Base-by-base conservation (phyloP, 1,140 invertebrate species). In the Pogonomyrmex californicus region DNA sequence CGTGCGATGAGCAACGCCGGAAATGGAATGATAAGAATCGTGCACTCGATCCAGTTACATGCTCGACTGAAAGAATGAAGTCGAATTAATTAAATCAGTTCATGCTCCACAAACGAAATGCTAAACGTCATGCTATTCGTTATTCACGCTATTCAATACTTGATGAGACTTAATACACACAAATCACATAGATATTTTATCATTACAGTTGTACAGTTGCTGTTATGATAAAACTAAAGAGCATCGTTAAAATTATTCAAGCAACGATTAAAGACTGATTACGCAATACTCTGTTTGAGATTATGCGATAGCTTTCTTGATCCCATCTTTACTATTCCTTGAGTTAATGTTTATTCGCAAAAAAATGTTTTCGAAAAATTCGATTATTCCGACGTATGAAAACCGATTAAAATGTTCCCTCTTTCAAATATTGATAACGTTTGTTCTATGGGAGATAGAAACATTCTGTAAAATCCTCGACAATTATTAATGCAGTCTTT, bases 21-120 rank as follows among this genome's bases (percentile, higher is more conserved):
- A 90, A 89, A 87, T 73, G 51, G 4, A 49, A 54, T 49, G 88
- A 90, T 90, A 90, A 87, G 47, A 17, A 83, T 33, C 10, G 10
- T 10, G 10, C 10, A 4, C 30, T 60, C 47, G 70, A 51, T 85
- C 66, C 14, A 38, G 54, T 87, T 82, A 38, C 33, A 30, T 33
- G 17, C 30, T 23, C 4, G 71, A 62, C 49, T 17, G 33, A 51
- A 30, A 58, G 17, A 68, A 85, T 12, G 30, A 44, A 82, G 33
- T 56, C 36, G n/a, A 54, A 83, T 33, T 30, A 60, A 83, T 33
- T 23, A 62, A 75, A 76, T 60, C 63, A 49, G 41, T 49, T 56
- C 23, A 17, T 17, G 30, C 58, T 82, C 38, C 17, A 66, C 30
- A 51, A 81, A 17, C 36, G 30, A 58, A 49, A 47, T 12, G 38